A percentile compares a stretch with the other conserved stretches of the same genome.
These are phyloP conservation scores for Sepioteuthis lessoniana DNA, from an alignment of 2,888 invertebrate species.

Conservation along the genomic window DNA sequence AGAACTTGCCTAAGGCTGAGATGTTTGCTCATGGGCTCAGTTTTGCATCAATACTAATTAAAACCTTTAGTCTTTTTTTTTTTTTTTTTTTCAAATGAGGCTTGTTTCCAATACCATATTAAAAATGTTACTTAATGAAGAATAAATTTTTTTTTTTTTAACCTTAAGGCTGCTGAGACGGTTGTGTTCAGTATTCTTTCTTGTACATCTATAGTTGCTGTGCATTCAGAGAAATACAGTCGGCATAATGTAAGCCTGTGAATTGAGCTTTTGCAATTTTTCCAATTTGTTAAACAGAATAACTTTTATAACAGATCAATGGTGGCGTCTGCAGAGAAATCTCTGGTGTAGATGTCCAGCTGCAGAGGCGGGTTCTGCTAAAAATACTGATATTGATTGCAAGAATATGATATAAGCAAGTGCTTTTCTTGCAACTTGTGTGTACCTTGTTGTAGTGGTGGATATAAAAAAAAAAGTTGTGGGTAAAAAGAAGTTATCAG, in stretches of 20 bases:
- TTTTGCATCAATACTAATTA: too few species aligned
- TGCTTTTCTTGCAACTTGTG: conserved; percentile 20
- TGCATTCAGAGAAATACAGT: neutral
- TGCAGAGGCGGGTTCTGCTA: neutral
- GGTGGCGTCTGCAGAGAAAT: conserved; percentile 5
- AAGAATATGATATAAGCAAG: conserved; percentile 14
- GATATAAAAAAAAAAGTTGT: too few species aligned
- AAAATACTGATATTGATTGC: neutral
- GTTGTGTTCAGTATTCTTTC: neutral
- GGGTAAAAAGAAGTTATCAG: neutral
- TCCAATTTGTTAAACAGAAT: neutral
- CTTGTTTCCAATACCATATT: too few species aligned
- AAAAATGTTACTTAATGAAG: too few species aligned
- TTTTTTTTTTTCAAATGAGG: too few species aligned
- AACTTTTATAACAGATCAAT: neutral
- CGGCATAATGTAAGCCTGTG: neutral
- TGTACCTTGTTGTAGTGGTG: neutral
- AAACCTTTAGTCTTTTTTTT: too few species aligned
- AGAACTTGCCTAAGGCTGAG: too few species aligned
- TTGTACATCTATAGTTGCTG: neutral
- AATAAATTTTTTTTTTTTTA: too few species aligned
- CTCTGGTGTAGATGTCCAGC: neutral
- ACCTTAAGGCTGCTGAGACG: neutral
- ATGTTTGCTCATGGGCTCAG: too few species aligned
- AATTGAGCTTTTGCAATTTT: conserved; percentile 33